Conservation (phyloP, 2,113 vertebrate genomes). For the Thamnophis sirtalis region DNA sequence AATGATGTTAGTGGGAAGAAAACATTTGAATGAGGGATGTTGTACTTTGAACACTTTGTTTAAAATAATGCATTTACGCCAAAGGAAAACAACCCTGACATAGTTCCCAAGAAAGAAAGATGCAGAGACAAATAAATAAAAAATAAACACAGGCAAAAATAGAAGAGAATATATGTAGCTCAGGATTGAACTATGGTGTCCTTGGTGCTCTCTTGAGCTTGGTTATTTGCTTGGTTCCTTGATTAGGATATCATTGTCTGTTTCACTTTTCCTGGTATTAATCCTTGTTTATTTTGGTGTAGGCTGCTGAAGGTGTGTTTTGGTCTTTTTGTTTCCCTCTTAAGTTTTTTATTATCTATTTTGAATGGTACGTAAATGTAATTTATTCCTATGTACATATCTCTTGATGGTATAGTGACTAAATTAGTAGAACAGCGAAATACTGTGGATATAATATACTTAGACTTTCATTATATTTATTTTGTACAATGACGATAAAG, state of each 20-base stretch:
- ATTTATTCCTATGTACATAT: not conserved
- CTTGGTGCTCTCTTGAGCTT: not conserved
- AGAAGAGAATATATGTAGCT: not conserved
- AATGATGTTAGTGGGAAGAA: not conserved
- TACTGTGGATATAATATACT: no score
- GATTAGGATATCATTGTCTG: not conserved
- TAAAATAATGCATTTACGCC: not conserved
- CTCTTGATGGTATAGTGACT: not conserved
- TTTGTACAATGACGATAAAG: no score
- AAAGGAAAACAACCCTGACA: not conserved
- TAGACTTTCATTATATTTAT: no score
- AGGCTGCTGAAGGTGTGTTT: not conserved
- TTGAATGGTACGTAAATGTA: not conserved
- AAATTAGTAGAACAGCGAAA: no score
- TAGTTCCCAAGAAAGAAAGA: not conserved
- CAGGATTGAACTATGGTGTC: not conserved
- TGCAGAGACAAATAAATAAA: not conserved
- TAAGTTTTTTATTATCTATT: not conserved
- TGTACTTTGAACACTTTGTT: not conserved
- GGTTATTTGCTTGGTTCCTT: not conserved
- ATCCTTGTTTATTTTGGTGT: not conserved
- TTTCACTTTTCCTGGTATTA: not conserved
- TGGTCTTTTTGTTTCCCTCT: not conserved
- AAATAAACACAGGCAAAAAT: not conserved
- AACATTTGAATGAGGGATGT: not conserved